Conservation (phyloP, 2,113 vertebrate species). For the Caranx melampygus region DNA sequence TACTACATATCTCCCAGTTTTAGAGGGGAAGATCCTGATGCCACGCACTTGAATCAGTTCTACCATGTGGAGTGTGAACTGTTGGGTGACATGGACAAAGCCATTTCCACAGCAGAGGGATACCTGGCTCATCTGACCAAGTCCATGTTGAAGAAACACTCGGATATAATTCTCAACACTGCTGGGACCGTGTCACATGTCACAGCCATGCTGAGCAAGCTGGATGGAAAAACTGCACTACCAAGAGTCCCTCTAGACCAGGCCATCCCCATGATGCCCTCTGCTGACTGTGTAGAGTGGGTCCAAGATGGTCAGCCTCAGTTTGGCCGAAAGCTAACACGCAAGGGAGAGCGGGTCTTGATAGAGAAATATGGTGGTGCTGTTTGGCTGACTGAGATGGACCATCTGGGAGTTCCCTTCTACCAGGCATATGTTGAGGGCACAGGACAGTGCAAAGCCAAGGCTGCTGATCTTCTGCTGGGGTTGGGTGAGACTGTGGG, state of each 20-base stretch:
- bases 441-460: conserved; percentile 79
- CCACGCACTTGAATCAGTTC: conserved; percentile 86
- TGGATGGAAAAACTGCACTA: conserved; percentile 71
- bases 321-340: conserved; percentile 84
- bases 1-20: conserved; percentile 87
- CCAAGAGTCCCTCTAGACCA: conserved; percentile 82
- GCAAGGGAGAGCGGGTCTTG: conserved; percentile 82
- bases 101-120: conserved; percentile 82
- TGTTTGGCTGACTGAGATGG: conserved; percentile 87
- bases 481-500: conserved; percentile 86
- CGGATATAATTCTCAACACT: conserved; percentile 75
- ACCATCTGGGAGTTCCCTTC: conserved; percentile 85
- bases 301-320: conserved; percentile 82
- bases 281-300: conserved; percentile 83
- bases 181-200: conserved; percentile 80
- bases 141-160: conserved; percentile 81
- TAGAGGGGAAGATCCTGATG: conserved; percentile 84
- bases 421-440: conserved; percentile 85
- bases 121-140: conserved; percentile 80
- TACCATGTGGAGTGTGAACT: conserved; percentile 87
- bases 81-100: conserved; percentile 81
- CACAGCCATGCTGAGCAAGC: conserved; percentile 68
- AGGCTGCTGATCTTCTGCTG: conserved; percentile 84
- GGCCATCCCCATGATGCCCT: conserved; percentile 83
- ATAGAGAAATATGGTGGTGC: conserved; percentile 81